Evolutionary conservation across 2,113 vertebrate genomes (phyloP).

Genomic region (Pitta sordida): DNA sequence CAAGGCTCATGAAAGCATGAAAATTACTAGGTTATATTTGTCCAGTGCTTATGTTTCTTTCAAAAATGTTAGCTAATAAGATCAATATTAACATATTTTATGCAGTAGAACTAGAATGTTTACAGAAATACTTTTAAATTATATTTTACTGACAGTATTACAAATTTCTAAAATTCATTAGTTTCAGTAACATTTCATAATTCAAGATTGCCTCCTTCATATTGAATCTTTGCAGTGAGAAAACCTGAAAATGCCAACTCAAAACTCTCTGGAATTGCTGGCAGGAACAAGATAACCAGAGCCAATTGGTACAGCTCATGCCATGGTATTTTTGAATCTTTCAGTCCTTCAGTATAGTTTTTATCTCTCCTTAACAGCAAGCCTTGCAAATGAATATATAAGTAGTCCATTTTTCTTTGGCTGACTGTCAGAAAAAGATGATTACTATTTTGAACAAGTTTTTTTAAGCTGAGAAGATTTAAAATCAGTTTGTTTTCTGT

Average conservation of each 20-base stretch:
- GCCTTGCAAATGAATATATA: not conserved
- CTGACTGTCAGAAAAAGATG: not conserved
- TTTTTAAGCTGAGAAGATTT: not conserved
- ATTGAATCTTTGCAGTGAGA: not conserved
- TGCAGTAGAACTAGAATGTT: not conserved
- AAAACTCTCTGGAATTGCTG: not conserved
- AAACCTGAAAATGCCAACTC: not conserved
- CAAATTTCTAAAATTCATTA: not conserved
- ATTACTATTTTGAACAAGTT: not conserved
- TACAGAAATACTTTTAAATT: not conserved
- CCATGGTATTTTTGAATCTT: slow-evolving; percentile 6
- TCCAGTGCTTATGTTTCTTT: not conserved
- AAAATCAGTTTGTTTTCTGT: not conserved
- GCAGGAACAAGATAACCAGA: not conserved
- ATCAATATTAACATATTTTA: not conserved
- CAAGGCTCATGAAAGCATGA: not conserved
- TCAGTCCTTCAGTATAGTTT: not conserved
- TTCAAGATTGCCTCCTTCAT: not conserved
- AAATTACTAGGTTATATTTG: not conserved
- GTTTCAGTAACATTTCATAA: not conserved
- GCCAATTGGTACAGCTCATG: not conserved
- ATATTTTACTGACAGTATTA: not conserved
- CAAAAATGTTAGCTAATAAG: not conserved
- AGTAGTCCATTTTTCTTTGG: slow-evolving; percentile 24
- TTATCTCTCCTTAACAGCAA: slow-evolving; percentile 15